Percentiles rank a stretch among this genome's conserved stretches.
Conservation (phyloP, 2,797 vertebrate species). For the Argentina silus region DNA sequence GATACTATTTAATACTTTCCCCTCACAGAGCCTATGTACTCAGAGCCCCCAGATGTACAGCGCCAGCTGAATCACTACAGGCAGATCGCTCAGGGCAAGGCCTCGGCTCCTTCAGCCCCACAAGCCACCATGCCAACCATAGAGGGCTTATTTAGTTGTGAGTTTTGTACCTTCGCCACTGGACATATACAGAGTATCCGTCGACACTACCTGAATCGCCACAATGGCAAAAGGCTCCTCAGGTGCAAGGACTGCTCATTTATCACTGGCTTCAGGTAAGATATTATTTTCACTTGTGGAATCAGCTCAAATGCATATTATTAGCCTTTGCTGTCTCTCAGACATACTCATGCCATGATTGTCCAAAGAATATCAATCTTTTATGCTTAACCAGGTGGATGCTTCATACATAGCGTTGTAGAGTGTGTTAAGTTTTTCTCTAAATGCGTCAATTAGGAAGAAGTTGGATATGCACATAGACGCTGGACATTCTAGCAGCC, state of each 20-base stretch:
- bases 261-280: conserved; percentile 89
- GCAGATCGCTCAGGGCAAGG: conserved; percentile 77
- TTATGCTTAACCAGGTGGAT: not conserved
- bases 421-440: conserved; percentile 40
- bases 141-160: conserved; percentile 83
- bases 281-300: not conserved
- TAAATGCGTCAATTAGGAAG: conserved; percentile 73
- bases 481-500: conserved; percentile 80
- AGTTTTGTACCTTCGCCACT: conserved; percentile 89
- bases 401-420: too few relatives aligned
- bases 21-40: conserved; percentile 80
- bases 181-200: conserved; percentile 87
- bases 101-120: conserved; percentile 58
- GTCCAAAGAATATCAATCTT: conserved; percentile 7
- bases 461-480: conserved; percentile 88
- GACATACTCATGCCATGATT: not conserved
- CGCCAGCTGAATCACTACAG: conserved; percentile 89
- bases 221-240: conserved; percentile 88
- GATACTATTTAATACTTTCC: not conserved
- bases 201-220: conserved; percentile 88
- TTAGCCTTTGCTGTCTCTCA: not conserved
- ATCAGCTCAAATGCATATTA: not conserved
- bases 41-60: conserved; percentile 89
- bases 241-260: conserved; percentile 92
- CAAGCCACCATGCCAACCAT: conserved; percentile 17